Conservation (phyloP, 2,113 vertebrate species). For the Odontophorus gujanensis region DNA sequence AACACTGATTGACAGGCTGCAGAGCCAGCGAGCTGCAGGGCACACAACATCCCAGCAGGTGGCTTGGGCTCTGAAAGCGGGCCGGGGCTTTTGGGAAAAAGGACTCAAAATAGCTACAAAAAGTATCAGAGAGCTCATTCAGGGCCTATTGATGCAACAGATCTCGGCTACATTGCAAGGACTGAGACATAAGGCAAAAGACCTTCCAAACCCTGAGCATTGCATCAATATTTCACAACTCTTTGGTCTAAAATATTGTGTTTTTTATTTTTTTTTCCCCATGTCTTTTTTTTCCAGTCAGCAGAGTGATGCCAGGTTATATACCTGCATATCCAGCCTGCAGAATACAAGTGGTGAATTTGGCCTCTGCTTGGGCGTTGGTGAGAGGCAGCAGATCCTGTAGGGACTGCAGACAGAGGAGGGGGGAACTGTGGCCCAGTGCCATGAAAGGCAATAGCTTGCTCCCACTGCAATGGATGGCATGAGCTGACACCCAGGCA, state of each 20-base stretch:
- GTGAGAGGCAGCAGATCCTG: background rate
- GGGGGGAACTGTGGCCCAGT: background rate
- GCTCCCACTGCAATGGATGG: background rate
- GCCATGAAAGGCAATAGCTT: background rate
- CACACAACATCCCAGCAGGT: background rate
- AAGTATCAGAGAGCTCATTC: slow-evolving; percentile 1
- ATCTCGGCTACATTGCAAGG: background rate
- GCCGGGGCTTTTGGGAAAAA: background rate
- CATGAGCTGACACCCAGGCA: background rate
- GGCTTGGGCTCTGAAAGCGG: background rate
- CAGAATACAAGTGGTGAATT: background rate
- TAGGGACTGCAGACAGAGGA: background rate
- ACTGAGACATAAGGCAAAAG: background rate
- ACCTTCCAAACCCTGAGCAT: background rate
- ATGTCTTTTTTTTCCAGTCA: background rate
- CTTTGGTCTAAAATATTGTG: background rate
- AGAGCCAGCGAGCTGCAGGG: background rate
- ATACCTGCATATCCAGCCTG: background rate
- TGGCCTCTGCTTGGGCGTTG: background rate
- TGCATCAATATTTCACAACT: background rate
- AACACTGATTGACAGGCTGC: background rate
- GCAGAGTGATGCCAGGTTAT: background rate
- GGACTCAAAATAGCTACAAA: slow-evolving; percentile 27
- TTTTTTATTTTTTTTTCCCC: background rate
- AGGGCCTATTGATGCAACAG: slow-evolving; percentile 15